Conservation (phyloP, 53 echinoderm and acorn worm species). For the Paelopatides confundens region DNA sequence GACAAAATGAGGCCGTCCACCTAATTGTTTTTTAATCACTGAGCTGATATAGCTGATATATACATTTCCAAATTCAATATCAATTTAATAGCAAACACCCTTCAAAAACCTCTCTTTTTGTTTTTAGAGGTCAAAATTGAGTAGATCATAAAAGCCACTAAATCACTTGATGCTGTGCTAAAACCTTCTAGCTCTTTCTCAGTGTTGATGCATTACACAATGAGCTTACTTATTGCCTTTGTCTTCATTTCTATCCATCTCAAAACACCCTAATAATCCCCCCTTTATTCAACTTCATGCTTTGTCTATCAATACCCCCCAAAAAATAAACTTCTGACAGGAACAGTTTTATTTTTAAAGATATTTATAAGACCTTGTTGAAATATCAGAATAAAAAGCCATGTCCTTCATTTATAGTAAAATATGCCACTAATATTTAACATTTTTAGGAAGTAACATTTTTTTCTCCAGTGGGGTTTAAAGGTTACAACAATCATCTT, state of each 20-base stretch:
- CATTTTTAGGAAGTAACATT: too few species aligned
- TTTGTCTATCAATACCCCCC: not conserved
- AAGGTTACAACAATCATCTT: too few species aligned
- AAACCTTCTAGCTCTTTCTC: not conserved
- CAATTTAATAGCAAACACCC: not conserved
- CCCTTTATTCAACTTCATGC: slow-evolving; percentile 28
- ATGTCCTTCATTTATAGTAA: not conserved
- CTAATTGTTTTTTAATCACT: not conserved
- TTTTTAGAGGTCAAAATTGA: not conserved
- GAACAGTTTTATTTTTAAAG: not conserved
- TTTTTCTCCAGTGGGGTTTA: too few species aligned
- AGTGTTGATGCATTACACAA: not conserved
- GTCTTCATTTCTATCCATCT: not conserved
- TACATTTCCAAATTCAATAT: not conserved
- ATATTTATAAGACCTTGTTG: slow-evolving; percentile 26
- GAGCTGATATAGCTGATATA: not conserved
- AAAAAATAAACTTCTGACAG: not conserved
- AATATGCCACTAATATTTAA: too few species aligned
- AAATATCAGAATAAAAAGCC: not conserved
- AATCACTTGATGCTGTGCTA: not conserved
- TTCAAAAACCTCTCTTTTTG: not conserved
- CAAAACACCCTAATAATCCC: slow-evolving; percentile 8
- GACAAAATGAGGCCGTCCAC: not conserved
- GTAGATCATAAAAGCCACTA: not conserved
- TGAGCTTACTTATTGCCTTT: not conserved